These are phyloP conservation scores for Spisula subtruncata DNA, from an alignment of 2,888 invertebrate genomes.

Conservation along the genomic window DNA sequence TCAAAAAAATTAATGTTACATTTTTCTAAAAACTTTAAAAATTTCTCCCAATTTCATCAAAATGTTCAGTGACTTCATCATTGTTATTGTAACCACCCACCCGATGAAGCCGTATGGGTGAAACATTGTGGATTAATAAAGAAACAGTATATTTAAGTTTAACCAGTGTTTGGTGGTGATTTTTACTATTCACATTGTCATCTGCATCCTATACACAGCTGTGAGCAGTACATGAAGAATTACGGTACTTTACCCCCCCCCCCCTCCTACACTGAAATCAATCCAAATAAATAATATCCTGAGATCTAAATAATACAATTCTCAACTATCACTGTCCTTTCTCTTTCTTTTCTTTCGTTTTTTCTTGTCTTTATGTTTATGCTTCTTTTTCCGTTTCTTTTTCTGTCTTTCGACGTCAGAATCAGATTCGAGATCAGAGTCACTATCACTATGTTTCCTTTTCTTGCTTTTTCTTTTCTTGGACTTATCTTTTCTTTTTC, in stretches of 20 bases:
- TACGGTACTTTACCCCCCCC: not conserved
- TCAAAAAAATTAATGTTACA: too few relatives aligned
- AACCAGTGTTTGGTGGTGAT: too few relatives aligned
- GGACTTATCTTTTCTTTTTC: conserved; percentile 26
- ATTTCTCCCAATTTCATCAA: not conserved
- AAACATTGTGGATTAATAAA: too few relatives aligned
- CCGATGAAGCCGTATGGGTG: too few relatives aligned
- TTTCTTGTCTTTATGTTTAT: conserved; percentile 53
- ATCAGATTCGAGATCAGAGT: conserved; percentile 3
- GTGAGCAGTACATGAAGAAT: not conserved
- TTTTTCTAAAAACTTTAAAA: too few relatives aligned
- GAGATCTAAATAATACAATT: conserved; percentile 10
- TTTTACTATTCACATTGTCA: too few relatives aligned
- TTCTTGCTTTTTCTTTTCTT: conserved; percentile 34
- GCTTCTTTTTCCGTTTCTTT: conserved; percentile 52
- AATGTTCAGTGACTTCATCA: too few relatives aligned
- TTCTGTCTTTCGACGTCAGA: conserved; percentile 40
- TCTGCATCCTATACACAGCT: not conserved
- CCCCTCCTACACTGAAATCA: too few relatives aligned
- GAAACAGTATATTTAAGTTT: too few relatives aligned
- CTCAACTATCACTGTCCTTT: not conserved
- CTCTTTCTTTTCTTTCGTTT: conserved; percentile 49
- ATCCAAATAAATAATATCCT: conserved; percentile 13
- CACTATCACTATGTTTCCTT: conserved; percentile 43
- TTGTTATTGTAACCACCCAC: too few relatives aligned